Evolutionary conservation across 2,797 vertebrate genomes (phyloP).

Genomic region (Scyliorhinus canicula): DNA sequence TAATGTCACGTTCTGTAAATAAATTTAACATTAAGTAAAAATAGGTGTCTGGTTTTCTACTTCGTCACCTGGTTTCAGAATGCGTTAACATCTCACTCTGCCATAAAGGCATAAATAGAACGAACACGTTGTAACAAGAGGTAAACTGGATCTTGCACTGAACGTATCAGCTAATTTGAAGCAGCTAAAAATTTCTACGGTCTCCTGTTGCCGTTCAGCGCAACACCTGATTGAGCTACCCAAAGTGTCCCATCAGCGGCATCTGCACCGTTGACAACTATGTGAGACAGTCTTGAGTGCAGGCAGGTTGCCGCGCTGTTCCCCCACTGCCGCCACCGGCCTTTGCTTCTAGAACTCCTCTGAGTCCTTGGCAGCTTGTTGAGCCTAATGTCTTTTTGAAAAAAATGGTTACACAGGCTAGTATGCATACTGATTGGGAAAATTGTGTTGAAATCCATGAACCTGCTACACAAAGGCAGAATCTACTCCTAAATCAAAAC

Average conservation of each 20-base stretch:
- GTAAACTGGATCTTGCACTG: not conserved
- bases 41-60: not conserved
- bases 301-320: too few relatives aligned
- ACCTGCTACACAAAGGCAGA: not conserved
- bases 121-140: not conserved
- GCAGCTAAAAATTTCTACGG: not conserved
- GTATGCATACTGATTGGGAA: not conserved
- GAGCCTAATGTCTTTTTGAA: too few relatives aligned
- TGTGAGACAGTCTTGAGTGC: not conserved
- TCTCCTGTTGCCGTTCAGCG: not conserved
- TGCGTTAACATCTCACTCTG: not conserved
- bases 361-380: too few relatives aligned
- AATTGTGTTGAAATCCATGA: not conserved
- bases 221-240: not conserved
- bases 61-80: not conserved
- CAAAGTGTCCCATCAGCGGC: not conserved
- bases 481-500: not conserved
- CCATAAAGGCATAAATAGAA: not conserved
- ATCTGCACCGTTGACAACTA: not conserved
- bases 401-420: too few relatives aligned
- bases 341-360: not conserved
- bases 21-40: not conserved
- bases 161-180: not conserved
- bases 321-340: too few relatives aligned
- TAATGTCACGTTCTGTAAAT: too few relatives aligned